These are phyloP conservation scores for Steromphala cineraria DNA, from an alignment of 2,888 invertebrate species.

Conservation along the genomic window DNA sequence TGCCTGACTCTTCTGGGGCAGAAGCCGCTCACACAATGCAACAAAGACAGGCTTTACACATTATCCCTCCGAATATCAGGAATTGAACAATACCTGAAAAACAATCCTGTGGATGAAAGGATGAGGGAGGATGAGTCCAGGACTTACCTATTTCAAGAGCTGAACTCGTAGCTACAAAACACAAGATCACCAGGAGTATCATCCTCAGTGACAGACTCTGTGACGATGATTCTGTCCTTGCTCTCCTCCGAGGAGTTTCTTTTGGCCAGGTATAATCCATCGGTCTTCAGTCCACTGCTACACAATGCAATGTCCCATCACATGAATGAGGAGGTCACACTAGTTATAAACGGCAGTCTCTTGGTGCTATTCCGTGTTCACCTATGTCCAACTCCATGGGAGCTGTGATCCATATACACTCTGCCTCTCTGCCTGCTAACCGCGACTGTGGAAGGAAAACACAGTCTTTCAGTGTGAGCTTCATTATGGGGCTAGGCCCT, in stretches of 20 bases:
- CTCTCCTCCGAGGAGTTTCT: not conserved
- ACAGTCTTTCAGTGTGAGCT: conserved; percentile 14
- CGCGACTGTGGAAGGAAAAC: not conserved
- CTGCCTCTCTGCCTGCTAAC: not conserved
- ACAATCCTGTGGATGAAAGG: not conserved
- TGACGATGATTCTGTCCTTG: not conserved
- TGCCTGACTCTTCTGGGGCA: not conserved
- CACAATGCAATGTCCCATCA: not conserved
- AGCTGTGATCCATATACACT: not conserved
- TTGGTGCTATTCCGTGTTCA: not conserved
- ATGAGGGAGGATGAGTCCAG: too few relatives aligned
- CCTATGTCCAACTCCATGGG: not conserved
- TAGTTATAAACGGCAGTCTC: not conserved
- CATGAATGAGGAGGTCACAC: not conserved
- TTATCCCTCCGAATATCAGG: not conserved
- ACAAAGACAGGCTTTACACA: not conserved
- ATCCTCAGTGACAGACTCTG: not conserved
- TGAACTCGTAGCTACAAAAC: not conserved
- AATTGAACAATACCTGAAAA: not conserved
- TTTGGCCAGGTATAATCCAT: not conserved
- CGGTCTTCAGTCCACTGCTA: not conserved
- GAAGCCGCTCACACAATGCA: not conserved
- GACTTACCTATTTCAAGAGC: not conserved
- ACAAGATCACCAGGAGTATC: not conserved
- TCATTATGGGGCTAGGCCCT: conserved; percentile 9